phyloP scores from a whole-genome alignment of 2,797 vertebrate species.

The Megaceryle alcyon region DNA sequence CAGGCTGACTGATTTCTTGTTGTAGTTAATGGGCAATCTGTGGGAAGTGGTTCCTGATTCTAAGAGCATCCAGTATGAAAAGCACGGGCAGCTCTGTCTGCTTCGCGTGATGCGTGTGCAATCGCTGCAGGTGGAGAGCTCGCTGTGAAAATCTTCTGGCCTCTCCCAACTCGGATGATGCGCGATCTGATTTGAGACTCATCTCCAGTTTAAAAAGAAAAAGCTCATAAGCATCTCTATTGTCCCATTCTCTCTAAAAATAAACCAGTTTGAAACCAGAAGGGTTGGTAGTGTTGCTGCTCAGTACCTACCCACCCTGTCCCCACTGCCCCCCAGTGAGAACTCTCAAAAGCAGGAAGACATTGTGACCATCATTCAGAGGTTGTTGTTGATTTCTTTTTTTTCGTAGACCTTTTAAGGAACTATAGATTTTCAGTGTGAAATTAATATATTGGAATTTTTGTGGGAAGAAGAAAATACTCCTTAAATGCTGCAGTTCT shows the following conservation, averaged over 20 bases:
- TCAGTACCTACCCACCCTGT: not conserved
- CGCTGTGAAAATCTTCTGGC: not conserved
- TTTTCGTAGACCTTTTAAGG: not conserved
- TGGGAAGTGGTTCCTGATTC: not conserved
- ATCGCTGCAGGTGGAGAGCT: too few relatives aligned
- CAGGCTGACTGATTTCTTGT: not conserved
- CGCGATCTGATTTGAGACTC: not conserved
- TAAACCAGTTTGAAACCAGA: accelerated
- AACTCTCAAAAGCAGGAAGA: not conserved
- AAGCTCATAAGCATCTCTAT: not conserved
- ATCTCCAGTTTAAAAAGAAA: not conserved
- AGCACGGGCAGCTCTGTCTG: accelerated
- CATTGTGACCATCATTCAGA: not conserved
- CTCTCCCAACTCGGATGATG: not conserved
- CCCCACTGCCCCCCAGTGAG: not conserved
- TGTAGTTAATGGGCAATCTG: not conserved
- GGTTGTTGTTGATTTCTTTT: not conserved
- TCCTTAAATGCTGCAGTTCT: slow-evolving; percentile 7
- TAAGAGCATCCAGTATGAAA: accelerated
- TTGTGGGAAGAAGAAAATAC: not conserved
- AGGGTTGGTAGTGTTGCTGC: not conserved
- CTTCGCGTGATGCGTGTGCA: accelerated
- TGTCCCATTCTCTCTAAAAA: not conserved
- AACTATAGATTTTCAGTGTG: not conserved
- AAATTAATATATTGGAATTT: not conserved